These are phyloP conservation scores for Adelosebastes latens DNA, from an alignment of 2,797 vertebrate genomes.

Conservation along the genomic window DNA sequence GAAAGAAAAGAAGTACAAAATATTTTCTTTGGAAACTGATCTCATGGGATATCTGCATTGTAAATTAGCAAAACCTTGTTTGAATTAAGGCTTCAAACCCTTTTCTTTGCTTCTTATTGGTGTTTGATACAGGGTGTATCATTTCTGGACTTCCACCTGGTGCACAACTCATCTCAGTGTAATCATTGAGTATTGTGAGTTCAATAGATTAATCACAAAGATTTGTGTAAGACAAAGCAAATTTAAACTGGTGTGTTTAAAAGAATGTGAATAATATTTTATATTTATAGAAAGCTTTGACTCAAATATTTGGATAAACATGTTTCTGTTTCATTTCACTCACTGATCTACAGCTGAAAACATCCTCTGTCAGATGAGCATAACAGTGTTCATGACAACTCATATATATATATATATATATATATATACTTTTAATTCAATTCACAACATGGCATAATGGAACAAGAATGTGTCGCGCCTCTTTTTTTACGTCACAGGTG, in stretches of 20 bases:
- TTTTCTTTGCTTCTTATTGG: neutral
- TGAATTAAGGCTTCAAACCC: neutral
- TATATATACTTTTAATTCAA: too few relatives aligned
- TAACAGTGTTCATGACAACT: too few relatives aligned
- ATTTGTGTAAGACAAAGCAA: neutral
- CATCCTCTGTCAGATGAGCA: too few relatives aligned
- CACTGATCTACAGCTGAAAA: neutral
- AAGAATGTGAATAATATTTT: neutral
- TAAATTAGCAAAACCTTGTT: neutral
- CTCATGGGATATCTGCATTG: neutral
- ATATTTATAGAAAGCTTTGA: neutral
- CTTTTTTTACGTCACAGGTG: too few relatives aligned
- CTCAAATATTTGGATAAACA: neutral
- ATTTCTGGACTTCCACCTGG: slow-evolving; percentile 32
- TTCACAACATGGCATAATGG: too few relatives aligned
- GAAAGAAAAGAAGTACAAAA: neutral
- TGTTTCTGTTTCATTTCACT: too few relatives aligned
- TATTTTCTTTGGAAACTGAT: neutral
- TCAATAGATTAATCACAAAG: neutral
- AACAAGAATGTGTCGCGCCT: too few relatives aligned
- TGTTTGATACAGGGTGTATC: slow-evolving; percentile 28
- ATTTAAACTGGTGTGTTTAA: neutral
- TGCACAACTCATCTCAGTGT: neutral
- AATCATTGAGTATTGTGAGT: neutral
- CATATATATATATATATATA: too few relatives aligned